phyloP scores from a whole-genome alignment of 2,888 invertebrate species.

The Apamea monoglypha region DNA sequence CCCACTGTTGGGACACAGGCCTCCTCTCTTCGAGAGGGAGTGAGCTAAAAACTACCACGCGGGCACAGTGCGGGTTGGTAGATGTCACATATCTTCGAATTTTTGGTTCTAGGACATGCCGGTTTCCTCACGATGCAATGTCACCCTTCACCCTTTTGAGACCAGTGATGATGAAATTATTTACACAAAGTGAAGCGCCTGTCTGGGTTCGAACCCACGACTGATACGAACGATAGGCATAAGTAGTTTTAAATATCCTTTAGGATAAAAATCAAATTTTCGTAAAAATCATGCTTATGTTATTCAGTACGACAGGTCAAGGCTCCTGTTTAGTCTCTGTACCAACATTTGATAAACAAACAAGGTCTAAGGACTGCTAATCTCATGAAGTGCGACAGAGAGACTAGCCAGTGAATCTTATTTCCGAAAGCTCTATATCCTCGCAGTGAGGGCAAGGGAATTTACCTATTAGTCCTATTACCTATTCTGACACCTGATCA shows the following conservation, averaged over 20 bases:
- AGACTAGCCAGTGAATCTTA: not conserved
- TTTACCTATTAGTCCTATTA: slow-evolving; percentile 27
- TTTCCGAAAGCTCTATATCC: not conserved
- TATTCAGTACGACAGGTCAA: not conserved
- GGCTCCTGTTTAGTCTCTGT: not conserved
- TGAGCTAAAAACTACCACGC: too few relatives aligned
- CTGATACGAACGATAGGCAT: not conserved
- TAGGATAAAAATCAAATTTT: not conserved
- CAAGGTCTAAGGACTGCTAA: too few relatives aligned
- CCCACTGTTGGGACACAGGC: too few relatives aligned
- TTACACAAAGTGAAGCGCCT: too few relatives aligned
- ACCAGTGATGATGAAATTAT: too few relatives aligned
- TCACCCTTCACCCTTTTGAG: too few relatives aligned
- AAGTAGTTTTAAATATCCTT: not conserved
- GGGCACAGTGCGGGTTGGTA: too few relatives aligned
- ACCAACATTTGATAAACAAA: not conserved
- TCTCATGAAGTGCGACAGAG: not conserved
- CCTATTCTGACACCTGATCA: slow-evolving; percentile 9
- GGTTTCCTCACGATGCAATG: too few relatives aligned
- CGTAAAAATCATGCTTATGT: not conserved
- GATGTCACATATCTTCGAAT: too few relatives aligned
- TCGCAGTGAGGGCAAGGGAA: slow-evolving; percentile 33
- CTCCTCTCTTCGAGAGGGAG: too few relatives aligned
- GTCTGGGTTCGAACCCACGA: too few relatives aligned
- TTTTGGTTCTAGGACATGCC: too few relatives aligned